These are phyloP conservation scores for Zeugodacus cucurbitae DNA, from an alignment of 1,140 invertebrate genomes.

Conservation along the genomic window DNA sequence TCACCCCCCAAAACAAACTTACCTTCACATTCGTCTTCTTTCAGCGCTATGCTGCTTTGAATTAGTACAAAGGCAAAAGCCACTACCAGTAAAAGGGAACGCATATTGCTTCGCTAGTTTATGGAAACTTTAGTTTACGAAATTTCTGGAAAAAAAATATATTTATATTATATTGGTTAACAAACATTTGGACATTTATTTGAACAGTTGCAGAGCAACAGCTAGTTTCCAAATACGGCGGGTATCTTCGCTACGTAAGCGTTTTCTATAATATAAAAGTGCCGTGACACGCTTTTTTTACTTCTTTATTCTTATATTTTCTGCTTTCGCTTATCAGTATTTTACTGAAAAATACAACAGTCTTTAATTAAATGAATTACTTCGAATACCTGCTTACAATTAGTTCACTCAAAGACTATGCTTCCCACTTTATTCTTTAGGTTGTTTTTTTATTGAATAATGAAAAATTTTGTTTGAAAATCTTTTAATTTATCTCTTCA, in stretches of 20 bases:
- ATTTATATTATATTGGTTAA: not conserved
- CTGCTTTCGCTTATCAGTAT: not conserved
- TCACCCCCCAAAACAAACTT: slow-evolving; percentile 48
- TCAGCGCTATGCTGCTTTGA: slow-evolving; percentile 64
- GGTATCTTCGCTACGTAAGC: not conserved
- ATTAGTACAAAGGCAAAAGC: not conserved
- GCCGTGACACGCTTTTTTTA: not conserved
- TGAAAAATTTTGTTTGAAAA: not conserved
- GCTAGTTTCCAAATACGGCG: not conserved
- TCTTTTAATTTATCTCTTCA: not conserved
- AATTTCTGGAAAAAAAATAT: not conserved
- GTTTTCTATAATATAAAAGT: not conserved
- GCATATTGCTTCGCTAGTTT: not conserved
- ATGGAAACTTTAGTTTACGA: not conserved
- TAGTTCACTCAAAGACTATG: not conserved
- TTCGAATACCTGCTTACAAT: not conserved
- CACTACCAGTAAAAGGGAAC: not conserved
- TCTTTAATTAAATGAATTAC: not conserved
- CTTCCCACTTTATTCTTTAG: not conserved
- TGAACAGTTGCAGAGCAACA: not conserved
- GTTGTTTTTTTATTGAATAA: not conserved
- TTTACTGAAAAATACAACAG: too few relatives aligned
- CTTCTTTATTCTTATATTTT: not conserved
- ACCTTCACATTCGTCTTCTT: slow-evolving; percentile 79
- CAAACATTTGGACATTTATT: not conserved